Percentiles rank a stretch among this genome's conserved stretches.
These are phyloP conservation scores for Amiota communis DNA, from an alignment of 2,888 invertebrate genomes.

Conservation along the genomic window DNA sequence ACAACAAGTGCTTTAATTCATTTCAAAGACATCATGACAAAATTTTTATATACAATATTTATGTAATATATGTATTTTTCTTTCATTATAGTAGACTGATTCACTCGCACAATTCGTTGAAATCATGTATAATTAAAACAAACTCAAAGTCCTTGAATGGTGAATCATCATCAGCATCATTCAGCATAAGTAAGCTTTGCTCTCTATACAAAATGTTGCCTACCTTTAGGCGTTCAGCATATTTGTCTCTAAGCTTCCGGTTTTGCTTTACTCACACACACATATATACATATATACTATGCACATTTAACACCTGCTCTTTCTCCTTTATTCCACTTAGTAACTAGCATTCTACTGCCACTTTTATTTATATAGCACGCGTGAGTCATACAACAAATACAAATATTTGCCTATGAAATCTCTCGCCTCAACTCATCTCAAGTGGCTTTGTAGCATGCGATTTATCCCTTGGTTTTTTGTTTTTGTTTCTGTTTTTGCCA, in stretches of 20 bases:
- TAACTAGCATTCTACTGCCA: background rate
- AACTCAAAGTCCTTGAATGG: constrained; percentile 17
- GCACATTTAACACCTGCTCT: background rate
- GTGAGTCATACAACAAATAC: constrained; percentile 5
- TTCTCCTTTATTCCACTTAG: background rate
- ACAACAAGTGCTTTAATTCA: too few species aligned
- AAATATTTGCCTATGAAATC: constrained; percentile 18
- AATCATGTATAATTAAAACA: constrained; percentile 9
- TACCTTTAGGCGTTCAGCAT: constrained; percentile 17
- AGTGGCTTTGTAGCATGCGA: constrained; percentile 5
- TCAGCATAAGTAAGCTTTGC: too few species aligned
- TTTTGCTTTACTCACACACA: background rate
- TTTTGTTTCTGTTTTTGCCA: background rate
- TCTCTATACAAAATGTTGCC: background rate
- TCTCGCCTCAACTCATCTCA: background rate
- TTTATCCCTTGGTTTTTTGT: background rate
- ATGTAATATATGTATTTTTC: too few species aligned
- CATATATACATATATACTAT: too few species aligned
- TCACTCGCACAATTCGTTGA: background rate
- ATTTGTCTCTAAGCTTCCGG: constrained; percentile 21
- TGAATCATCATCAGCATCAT: background rate
- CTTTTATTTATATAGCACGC: background rate
- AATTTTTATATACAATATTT: too few species aligned
- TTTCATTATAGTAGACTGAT: too few species aligned
- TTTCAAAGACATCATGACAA: too few species aligned